Percentiles rank a stretch among this genome's conserved stretches.
Conservation (phyloP, 2,113 vertebrate genomes). For the Malurus cyaneus region DNA sequence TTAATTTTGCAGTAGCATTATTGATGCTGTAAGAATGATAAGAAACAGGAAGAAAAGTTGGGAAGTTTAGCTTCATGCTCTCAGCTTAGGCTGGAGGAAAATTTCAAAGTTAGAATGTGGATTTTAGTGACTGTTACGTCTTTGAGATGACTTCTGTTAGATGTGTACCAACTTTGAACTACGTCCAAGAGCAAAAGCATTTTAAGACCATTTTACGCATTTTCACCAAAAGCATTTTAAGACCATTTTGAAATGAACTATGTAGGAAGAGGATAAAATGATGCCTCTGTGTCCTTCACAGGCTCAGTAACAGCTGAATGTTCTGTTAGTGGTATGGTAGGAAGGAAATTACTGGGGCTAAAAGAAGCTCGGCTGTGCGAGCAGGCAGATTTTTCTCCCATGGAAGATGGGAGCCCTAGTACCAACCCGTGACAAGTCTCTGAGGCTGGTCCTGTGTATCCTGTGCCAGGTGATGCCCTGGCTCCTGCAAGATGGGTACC, state of each 20-base stretch:
- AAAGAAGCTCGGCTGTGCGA: not conserved
- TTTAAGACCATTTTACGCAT: not conserved
- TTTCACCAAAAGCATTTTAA: not conserved
- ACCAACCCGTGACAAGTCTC: not conserved
- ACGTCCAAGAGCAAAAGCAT: not conserved
- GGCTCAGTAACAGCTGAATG: not conserved
- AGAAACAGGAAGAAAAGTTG: not conserved
- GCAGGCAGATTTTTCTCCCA: not conserved
- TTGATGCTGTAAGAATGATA: not conserved
- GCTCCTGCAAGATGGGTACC: not conserved
- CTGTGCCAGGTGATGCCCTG: not conserved
- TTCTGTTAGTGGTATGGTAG: not conserved
- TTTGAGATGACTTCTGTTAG: not conserved
- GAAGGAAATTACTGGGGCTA: not conserved
- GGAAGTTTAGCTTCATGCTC: not conserved
- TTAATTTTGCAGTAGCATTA: not conserved
- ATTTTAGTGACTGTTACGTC: not conserved
- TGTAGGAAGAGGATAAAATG: not conserved
- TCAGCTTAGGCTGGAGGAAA: not conserved
- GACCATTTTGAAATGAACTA: not conserved
- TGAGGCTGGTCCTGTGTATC: not conserved
- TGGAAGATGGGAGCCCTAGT: not conserved
- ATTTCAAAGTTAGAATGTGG: not conserved
- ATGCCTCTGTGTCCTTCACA: not conserved
- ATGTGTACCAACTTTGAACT: not conserved